Conservation (phyloP, 1,140 invertebrate species). For the Galendromus occidentalis region DNA sequence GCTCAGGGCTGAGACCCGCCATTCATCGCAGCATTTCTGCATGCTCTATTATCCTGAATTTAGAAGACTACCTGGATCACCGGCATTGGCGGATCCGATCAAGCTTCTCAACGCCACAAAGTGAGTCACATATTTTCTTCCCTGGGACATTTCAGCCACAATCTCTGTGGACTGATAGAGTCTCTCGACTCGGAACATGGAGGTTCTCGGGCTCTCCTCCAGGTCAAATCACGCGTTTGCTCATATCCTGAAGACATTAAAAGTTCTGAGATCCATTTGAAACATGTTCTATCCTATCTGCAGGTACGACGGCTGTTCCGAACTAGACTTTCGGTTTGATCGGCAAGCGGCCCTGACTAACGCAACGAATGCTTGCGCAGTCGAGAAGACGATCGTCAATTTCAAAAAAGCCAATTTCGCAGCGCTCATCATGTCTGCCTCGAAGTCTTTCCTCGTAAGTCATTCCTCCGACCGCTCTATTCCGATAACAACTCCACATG, state of each 20-base stretch:
- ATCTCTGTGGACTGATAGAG: no score
- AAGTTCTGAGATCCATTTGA: no score
- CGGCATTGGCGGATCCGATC: slow-evolving; percentile 7
- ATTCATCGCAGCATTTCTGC: slow-evolving; percentile 16
- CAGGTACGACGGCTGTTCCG: neutral
- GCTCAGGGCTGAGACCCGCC: slow-evolving; percentile 14
- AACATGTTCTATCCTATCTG: neutral
- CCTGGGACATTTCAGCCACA: no score
- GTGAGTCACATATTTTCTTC: no score
- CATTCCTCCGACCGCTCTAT: neutral
- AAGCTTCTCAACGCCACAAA: slow-evolving; percentile 12
- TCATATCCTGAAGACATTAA: no score
- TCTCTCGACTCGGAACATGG: no score
- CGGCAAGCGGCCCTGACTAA: neutral
- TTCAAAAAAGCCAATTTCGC: neutral
- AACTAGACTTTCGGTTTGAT: neutral
- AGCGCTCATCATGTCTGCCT: neutral
- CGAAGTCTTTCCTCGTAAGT: neutral
- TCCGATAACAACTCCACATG: no score
- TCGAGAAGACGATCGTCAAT: neutral
- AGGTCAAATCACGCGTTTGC: no score
- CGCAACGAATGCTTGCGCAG: neutral
- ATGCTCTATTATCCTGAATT: slow-evolving; percentile 18
- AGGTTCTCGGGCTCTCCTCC: no score
- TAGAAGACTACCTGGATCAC: neutral